Evolutionary conservation across 2,797 vertebrate genomes (phyloP).

Genomic region (Fistularia commersonii): DNA sequence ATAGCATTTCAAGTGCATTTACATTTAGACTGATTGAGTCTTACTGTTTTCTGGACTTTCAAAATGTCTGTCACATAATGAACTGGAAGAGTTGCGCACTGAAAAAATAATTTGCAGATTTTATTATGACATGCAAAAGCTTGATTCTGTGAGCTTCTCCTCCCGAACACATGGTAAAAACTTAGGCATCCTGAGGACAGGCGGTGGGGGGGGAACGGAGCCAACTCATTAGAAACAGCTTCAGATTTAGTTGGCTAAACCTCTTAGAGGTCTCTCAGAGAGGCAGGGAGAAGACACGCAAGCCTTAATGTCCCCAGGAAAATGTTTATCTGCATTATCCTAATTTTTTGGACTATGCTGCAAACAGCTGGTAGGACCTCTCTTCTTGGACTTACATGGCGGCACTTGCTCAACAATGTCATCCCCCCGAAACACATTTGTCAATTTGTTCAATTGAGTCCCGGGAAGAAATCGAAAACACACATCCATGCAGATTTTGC

Average conservation of each 20-base stretch:
- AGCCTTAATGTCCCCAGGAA: slow-evolving; percentile 44
- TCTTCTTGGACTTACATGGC: slow-evolving; percentile 20
- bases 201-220: slow-evolving; percentile 14
- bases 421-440: slow-evolving; percentile 22
- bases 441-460: slow-evolving; percentile 24
- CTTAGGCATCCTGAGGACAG: slow-evolving; percentile 65
- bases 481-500: neutral
- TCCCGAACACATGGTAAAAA: no score
- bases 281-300: slow-evolving; percentile 32
- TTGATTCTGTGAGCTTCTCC: no score
- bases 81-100: no score
- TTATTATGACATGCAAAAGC: no score
- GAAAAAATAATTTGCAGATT: no score
- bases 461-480: slow-evolving; percentile 11
- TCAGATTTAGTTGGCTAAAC: slow-evolving; percentile 51
- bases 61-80: no score
- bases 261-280: slow-evolving; percentile 45
- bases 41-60: no score
- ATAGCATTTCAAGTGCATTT: no score
- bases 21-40: no score
- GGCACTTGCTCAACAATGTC: slow-evolving; percentile 19
- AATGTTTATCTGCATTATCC: slow-evolving; percentile 41
- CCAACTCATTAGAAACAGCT: slow-evolving; percentile 62
- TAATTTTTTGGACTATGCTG: slow-evolving; percentile 27
- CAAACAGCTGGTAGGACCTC: slow-evolving; percentile 44